Evolutionary conservation across 2,797 vertebrate genomes (phyloP).

Genomic region (Cyprinella venusta): DNA sequence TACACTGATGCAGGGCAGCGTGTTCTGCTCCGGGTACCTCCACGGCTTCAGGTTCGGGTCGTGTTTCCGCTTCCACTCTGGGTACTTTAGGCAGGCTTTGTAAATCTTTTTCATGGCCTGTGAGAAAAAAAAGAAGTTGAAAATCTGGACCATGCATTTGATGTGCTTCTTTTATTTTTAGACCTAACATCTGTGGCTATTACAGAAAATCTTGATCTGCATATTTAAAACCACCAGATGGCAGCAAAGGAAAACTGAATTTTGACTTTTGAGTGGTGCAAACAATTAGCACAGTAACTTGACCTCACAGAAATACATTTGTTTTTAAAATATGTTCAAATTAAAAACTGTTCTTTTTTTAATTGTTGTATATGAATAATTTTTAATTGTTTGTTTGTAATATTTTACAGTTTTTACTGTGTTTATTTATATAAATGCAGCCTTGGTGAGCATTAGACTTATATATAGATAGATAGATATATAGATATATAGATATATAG

Average conservation of each 20-base stretch:
- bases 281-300: background rate
- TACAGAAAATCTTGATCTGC: background rate
- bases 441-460: background rate
- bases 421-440: background rate
- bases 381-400: background rate
- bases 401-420: background rate
- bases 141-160: background rate
- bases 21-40: constrained; percentile 85
- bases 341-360: background rate
- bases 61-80: constrained; percentile 85
- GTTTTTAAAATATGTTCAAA: background rate
- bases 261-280: background rate
- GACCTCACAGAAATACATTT: background rate
- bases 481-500: too few species aligned
- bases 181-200: background rate
- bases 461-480: too few species aligned
- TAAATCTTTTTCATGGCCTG: constrained; percentile 89
- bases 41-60: constrained; percentile 82
- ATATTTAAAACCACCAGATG: constrained; percentile 47
- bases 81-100: constrained; percentile 88
- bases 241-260: constrained; percentile 40
- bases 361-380: background rate
- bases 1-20: constrained; percentile 75
- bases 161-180: background rate
- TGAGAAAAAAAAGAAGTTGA: background rate